Evolutionary conservation across 2,888 invertebrate species (phyloP).

Genomic region (Resseliella maxima): DNA sequence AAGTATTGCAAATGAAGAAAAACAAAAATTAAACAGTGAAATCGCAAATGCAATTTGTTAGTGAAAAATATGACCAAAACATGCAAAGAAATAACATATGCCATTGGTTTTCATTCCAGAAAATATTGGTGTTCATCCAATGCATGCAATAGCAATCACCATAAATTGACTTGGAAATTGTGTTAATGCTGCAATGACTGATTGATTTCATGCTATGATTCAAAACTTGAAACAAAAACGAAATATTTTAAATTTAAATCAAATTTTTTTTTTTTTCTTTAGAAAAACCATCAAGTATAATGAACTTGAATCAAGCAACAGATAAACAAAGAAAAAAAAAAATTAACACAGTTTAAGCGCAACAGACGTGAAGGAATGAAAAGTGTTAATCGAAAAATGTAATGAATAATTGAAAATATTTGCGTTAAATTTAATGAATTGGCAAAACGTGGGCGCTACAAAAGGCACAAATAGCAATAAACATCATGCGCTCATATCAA

Average conservation of each 20-base stretch:
- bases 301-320: neutral
- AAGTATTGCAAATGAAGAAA: neutral
- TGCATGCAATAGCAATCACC: constrained; percentile 4
- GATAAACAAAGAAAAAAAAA: neutral
- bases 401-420: constrained; percentile 35
- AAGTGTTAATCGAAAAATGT: constrained; percentile 37
- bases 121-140: neutral
- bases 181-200: neutral
- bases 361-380: constrained; percentile 27
- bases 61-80: neutral
- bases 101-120: neutral
- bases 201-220: constrained; percentile 25
- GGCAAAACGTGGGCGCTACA: neutral
- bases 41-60: neutral
- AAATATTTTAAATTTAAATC: neutral
- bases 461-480: neutral
- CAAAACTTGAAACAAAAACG: neutral
- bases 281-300: neutral
- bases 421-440: constrained; percentile 1
- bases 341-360: neutral
- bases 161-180: constrained; percentile 12
- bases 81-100: neutral
- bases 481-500: neutral
- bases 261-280: too few relatives aligned
- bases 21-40: neutral